Percentiles rank a stretch among this genome's conserved stretches.
Conservation (phyloP, 1,140 invertebrate genomes). For the Ostrea denselamellosa region DNA sequence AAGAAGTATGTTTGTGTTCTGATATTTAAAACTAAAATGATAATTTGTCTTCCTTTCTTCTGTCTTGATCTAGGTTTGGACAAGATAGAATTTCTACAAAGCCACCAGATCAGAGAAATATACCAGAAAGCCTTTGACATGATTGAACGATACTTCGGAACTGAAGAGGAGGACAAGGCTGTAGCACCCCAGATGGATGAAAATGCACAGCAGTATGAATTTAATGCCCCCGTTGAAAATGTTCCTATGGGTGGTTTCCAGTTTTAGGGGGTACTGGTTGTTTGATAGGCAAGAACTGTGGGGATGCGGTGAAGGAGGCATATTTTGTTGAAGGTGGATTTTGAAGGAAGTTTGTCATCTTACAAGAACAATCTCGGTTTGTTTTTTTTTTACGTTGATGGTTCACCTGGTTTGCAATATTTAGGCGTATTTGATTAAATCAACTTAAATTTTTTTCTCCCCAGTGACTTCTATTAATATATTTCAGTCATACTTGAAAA, state of each 20-base stretch:
- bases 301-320: not conserved
- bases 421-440: not conserved
- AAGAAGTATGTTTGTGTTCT: not conserved
- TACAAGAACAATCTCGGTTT: not conserved
- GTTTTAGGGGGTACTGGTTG: slow-evolving; percentile 63
- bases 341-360: not conserved
- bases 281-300: not conserved
- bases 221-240: slow-evolving; percentile 73
- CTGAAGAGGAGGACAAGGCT: slow-evolving; percentile 87
- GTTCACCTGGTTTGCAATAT: not conserved
- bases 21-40: no score
- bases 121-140: slow-evolving; percentile 98
- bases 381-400: not conserved
- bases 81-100: slow-evolving; percentile 96
- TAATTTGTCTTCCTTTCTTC: not conserved
- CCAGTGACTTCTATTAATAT: not conserved
- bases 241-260: slow-evolving; percentile 74
- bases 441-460: not conserved
- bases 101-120: slow-evolving; percentile 98
- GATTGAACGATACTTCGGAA: slow-evolving; percentile 98
- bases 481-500: not conserved
- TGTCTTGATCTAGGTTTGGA: slow-evolving; percentile 85
- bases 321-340: not conserved
- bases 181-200: slow-evolving; percentile 89
- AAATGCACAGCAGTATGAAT: slow-evolving; percentile 85